These are phyloP conservation scores for Cirrhinus molitorella DNA, from an alignment of 2,797 vertebrate genomes.

Conservation along the genomic window DNA sequence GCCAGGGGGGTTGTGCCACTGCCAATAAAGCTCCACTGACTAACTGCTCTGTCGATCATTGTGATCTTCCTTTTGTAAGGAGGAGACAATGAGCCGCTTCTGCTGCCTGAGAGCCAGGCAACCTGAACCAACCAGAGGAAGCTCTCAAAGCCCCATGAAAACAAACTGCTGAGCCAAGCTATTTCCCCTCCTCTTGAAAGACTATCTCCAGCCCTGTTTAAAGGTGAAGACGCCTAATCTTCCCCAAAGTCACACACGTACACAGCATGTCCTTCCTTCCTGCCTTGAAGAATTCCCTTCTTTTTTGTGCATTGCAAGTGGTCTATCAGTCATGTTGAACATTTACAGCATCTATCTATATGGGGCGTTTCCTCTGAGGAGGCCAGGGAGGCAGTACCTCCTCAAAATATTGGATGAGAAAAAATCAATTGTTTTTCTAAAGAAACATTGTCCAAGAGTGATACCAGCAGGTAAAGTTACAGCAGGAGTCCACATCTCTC, in stretches of 20 bases:
- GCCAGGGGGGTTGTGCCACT: slow-evolving; percentile 16
- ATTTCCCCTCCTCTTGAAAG: slow-evolving; percentile 78
- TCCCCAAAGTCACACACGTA: slow-evolving; percentile 77
- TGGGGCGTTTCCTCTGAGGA: no score
- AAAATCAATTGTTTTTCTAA: no score
- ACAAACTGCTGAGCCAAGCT: slow-evolving; percentile 83
- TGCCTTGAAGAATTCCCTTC: slow-evolving; percentile 28
- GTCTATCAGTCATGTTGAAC: background rate
- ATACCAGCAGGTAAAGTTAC: no score
- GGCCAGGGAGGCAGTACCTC: no score
- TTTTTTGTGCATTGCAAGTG: background rate
- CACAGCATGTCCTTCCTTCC: slow-evolving; percentile 57
- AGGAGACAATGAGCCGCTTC: slow-evolving; percentile 76
- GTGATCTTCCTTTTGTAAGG: slow-evolving; percentile 68
- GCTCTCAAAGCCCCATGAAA: slow-evolving; percentile 80
- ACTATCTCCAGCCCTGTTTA: slow-evolving; percentile 79
- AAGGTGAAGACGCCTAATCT: slow-evolving; percentile 81
- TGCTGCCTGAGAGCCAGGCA: slow-evolving; percentile 69
- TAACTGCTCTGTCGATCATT: slow-evolving; percentile 70
- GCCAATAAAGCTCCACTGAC: slow-evolving; percentile 58
- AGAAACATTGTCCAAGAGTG: no score
- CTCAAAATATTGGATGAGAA: no score
- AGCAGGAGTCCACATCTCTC: no score
- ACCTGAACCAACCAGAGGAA: slow-evolving; percentile 86
- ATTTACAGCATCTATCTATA: no score